Evolutionary conservation across 2,797 vertebrate species (phyloP).

Genomic region (Sebastes kiyomatsui): DNA sequence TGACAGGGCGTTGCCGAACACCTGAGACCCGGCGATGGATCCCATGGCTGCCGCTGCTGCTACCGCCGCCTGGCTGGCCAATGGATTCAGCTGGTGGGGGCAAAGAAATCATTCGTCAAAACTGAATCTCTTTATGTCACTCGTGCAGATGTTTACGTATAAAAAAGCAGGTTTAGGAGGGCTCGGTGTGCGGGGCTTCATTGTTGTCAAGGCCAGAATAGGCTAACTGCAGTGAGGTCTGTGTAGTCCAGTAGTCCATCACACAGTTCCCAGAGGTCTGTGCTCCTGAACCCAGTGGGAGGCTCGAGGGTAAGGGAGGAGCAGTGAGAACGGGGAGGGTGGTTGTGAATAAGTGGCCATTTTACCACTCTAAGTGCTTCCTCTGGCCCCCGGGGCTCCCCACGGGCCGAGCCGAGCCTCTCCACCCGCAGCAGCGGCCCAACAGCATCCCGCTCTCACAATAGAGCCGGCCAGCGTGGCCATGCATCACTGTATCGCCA

Average conservation of each 20-base stretch:
- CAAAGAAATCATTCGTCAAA: constrained; percentile 38
- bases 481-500: constrained; percentile 78
- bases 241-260: constrained; percentile 65
- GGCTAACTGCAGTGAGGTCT: constrained; percentile 51
- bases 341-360: constrained; percentile 80
- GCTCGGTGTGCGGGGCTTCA: not conserved
- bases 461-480: constrained; percentile 59
- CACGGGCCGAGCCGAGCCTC: constrained; percentile 51
- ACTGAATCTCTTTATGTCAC: constrained; percentile 4
- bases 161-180: not conserved
- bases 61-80: constrained; percentile 95
- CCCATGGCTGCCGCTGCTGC: constrained; percentile 93
- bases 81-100: constrained; percentile 90
- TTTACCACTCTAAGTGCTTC: constrained; percentile 82
- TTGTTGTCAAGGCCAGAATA: constrained; percentile 49
- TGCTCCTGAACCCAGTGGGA: constrained; percentile 71
- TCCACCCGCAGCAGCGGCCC: constrained; percentile 57
- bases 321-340: constrained; percentile 61
- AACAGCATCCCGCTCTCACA: constrained; percentile 66
- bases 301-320: constrained; percentile 66
- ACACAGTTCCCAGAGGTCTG: constrained; percentile 68
- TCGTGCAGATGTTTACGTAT: constrained; percentile 6
- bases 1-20: constrained; percentile 94
- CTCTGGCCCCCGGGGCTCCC: constrained; percentile 73
- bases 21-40: constrained; percentile 94